Conservation (phyloP, 2,888 invertebrate genomes). For the Amiota communis region DNA sequence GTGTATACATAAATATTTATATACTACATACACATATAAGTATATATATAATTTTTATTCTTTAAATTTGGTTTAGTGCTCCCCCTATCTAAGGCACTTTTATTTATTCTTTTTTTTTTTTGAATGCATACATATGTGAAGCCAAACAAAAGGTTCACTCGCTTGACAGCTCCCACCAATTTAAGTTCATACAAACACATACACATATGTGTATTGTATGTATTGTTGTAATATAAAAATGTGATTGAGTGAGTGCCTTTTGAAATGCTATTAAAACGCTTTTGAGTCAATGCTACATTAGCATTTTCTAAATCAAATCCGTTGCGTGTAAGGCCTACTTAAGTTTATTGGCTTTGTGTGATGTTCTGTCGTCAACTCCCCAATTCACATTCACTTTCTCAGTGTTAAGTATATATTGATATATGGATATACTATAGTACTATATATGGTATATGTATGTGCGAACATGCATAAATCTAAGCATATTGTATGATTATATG, state of each 20-base stretch:
- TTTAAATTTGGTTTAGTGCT: too few relatives aligned
- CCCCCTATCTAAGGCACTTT: neutral
- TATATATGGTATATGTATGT: too few relatives aligned
- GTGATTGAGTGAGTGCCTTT: conserved; percentile 42
- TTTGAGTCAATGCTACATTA: conserved; percentile 59
- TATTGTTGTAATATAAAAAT: too few relatives aligned
- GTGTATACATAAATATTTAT: neutral
- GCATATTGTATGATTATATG: too few relatives aligned
- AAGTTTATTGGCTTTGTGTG: conserved; percentile 11
- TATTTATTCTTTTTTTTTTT: neutral
- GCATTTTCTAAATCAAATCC: conserved; percentile 49
- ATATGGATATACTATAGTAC: too few relatives aligned
- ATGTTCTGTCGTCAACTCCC: too few relatives aligned
- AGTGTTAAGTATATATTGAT: too few relatives aligned
- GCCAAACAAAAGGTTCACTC: conserved; percentile 11
- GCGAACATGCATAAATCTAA: too few relatives aligned
- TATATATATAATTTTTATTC: neutral
- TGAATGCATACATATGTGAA: neutral
- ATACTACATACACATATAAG: neutral
- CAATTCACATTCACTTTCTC: too few relatives aligned
- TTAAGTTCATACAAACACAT: neutral
- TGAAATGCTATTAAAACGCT: conserved; percentile 61
- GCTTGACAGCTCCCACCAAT: neutral
- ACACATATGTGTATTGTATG: neutral
- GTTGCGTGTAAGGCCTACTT: neutral